A percentile compares a stretch with the other conserved stretches of the same genome.
These are phyloP conservation scores for Ginglymostoma cirratum DNA, from an alignment of 2,113 vertebrate genomes.

Conservation along the genomic window DNA sequence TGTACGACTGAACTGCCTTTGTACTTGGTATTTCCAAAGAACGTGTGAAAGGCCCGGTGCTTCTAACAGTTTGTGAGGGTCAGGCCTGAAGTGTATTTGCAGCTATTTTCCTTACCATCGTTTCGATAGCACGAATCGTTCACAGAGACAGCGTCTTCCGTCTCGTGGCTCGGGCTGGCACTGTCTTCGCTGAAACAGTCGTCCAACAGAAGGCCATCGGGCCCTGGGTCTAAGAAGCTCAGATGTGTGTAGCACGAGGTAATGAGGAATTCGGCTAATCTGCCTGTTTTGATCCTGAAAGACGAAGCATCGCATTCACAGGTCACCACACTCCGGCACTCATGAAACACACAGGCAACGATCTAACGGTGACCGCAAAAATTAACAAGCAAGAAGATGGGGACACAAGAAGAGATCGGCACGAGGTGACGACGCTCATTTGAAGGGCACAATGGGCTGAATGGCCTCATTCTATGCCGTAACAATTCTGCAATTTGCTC, in stretches of 20 bases:
- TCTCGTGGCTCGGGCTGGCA: slow-evolving; percentile 62
- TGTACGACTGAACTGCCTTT: background rate
- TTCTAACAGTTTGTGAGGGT: background rate
- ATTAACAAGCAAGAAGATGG: no score
- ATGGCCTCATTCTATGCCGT: background rate
- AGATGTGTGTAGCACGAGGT: slow-evolving; percentile 89
- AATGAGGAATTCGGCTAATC: slow-evolving; percentile 80
- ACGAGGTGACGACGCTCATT: no score
- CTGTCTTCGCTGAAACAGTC: slow-evolving; percentile 54
- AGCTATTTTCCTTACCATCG: background rate
- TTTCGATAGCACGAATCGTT: slow-evolving; percentile 7
- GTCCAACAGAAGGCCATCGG: slow-evolving; percentile 70
- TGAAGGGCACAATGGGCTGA: no score
- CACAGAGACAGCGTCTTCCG: background rate
- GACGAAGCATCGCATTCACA: background rate
- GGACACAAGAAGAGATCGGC: no score
- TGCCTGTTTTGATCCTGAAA: slow-evolving; percentile 81
- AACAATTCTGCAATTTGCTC: background rate
- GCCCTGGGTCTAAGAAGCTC: slow-evolving; percentile 84
- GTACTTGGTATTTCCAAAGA: background rate
- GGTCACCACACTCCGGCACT: background rate
- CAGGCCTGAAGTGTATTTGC: background rate
- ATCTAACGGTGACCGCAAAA: no score
- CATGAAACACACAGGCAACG: no score
- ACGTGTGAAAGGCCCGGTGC: background rate